phyloP scores from a whole-genome alignment of 35 echinoderm and acorn worm genomes.

The Stichopus chloronotus region DNA sequence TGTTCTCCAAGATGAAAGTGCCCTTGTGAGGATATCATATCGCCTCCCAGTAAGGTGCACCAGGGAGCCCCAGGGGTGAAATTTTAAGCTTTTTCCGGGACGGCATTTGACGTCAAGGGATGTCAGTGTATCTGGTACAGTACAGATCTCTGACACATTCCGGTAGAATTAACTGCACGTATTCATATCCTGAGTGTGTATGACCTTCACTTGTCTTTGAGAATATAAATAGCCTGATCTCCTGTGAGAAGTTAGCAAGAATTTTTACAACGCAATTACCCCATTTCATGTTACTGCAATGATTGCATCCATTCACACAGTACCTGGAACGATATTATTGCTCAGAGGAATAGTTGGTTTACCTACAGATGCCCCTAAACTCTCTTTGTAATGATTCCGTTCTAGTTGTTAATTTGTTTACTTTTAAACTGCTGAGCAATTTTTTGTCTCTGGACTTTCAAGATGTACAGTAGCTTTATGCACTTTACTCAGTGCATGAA shows the following conservation, averaged over 20 bases:
- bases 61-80: neutral
- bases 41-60: neutral
- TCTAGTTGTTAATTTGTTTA: too few species aligned
- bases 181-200: neutral
- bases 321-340: too few species aligned
- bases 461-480: too few species aligned
- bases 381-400: too few species aligned
- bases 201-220: slow-evolving; percentile 41
- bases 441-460: too few species aligned
- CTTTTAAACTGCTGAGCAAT: too few species aligned
- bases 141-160: neutral
- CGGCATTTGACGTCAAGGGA: neutral
- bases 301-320: neutral
- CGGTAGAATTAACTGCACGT: neutral
- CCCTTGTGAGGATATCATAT: neutral
- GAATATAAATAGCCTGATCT: neutral
- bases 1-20: neutral
- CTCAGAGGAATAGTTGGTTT: too few species aligned
- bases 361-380: too few species aligned
- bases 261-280: neutral
- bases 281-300: neutral
- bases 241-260: neutral
- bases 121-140: neutral
- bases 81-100: neutral
- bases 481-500: too few species aligned